phyloP scores from a whole-genome alignment of 2,797 vertebrate species.

The Fundulus diaphanus region DNA sequence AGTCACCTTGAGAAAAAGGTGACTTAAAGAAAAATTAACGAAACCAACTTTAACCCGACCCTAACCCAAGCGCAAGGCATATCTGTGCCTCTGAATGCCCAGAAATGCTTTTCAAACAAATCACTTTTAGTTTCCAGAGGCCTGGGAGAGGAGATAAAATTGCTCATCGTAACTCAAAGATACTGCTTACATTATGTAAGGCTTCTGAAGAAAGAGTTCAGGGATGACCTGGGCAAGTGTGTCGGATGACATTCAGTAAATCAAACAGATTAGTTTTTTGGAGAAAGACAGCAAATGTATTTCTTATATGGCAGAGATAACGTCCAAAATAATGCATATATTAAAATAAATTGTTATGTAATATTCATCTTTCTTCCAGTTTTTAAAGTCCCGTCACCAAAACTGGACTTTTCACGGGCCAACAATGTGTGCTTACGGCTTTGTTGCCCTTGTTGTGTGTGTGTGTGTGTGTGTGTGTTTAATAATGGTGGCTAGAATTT shows the following conservation, averaged over 20 bases:
- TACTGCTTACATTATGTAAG: background rate
- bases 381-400: background rate
- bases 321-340: background rate
- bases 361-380: background rate
- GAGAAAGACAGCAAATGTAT: background rate
- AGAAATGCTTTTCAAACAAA: background rate
- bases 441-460: slow-evolving; percentile 33
- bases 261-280: background rate
- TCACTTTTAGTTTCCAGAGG: background rate
- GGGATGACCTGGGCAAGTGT: background rate
- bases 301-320: background rate
- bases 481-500: slow-evolving; percentile 36
- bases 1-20: background rate
- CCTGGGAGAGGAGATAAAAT: background rate
- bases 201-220: background rate
- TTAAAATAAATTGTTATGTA: background rate
- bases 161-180: background rate
- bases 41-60: background rate
- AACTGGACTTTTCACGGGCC: slow-evolving; percentile 1
- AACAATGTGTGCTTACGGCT: background rate
- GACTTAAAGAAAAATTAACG: background rate
- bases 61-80: background rate
- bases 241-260: background rate
- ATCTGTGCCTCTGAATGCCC: background rate
- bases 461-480: slow-evolving; percentile 26